These are phyloP conservation scores for Apotomis betuletana DNA, from an alignment of 2,888 invertebrate species.

Conservation along the genomic window DNA sequence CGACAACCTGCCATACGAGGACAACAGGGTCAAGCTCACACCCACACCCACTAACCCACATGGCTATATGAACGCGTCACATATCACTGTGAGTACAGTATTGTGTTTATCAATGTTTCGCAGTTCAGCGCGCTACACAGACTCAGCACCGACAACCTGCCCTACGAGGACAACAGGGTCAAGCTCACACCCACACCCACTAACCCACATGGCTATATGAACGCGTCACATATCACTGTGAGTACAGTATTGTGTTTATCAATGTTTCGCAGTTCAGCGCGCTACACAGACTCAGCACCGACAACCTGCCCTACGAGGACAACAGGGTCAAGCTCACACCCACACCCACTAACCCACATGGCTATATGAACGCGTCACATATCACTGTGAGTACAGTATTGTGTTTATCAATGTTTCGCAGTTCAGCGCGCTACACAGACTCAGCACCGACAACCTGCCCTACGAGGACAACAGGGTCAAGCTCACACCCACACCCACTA, in stretches of 20 bases:
- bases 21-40: constrained; percentile 92
- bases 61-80: constrained; percentile 97
- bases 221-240: constrained; percentile 95
- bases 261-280: constrained; percentile 49
- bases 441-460: constrained; percentile 90
- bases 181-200: constrained; percentile 90
- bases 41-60: constrained; percentile 91
- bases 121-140: constrained; percentile 72
- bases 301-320: constrained; percentile 95
- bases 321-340: constrained; percentile 93
- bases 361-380: constrained; percentile 97
- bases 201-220: constrained; percentile 95
- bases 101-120: too few relatives aligned
- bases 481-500: constrained; percentile 91
- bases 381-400: constrained; percentile 85
- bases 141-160: constrained; percentile 88
- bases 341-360: constrained; percentile 91
- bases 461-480: constrained; percentile 95
- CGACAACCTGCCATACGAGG: constrained; percentile 94
- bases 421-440: constrained; percentile 74
- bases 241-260: constrained; percentile 41
- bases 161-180: constrained; percentile 95
- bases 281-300: constrained; percentile 83
- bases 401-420: too few relatives aligned
- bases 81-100: constrained; percentile 87